phyloP scores from a whole-genome alignment of 1,140 invertebrate genomes.

The Drosophila ficusphila region DNA sequence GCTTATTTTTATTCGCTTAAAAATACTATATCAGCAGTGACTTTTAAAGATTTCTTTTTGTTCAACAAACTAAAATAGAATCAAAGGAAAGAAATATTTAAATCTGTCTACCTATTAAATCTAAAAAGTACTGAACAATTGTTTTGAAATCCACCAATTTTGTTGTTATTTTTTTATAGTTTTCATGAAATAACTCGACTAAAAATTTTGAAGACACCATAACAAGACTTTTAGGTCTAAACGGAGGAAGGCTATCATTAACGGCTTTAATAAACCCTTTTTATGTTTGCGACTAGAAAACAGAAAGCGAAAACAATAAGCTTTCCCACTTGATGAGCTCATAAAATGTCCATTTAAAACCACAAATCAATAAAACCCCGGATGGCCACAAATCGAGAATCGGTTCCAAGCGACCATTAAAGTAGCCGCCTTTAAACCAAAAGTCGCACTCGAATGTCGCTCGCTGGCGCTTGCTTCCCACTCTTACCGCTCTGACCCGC shows the following conservation, averaged over 20 bases:
- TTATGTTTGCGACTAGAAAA: background rate
- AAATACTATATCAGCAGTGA: background rate
- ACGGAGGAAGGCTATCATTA: no score
- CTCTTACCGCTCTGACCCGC: background rate
- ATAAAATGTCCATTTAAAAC: slow-evolving; percentile 8
- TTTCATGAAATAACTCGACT: no score
- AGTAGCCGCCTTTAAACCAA: slow-evolving; percentile 41
- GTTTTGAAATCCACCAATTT: no score
- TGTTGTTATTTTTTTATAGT: no score
- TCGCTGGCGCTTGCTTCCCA: slow-evolving; percentile 57
- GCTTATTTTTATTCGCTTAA: background rate
- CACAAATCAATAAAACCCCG: slow-evolving; percentile 20
- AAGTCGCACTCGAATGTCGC: slow-evolving; percentile 49
- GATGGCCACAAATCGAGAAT: slow-evolving; percentile 38
- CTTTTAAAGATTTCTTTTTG: background rate
- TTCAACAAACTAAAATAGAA: background rate
- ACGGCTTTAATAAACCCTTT: background rate
- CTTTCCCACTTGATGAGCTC: slow-evolving; percentile 21
- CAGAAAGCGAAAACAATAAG: no score
- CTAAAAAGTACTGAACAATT: no score
- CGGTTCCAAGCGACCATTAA: slow-evolving; percentile 19
- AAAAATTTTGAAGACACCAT: background rate
- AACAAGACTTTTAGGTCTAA: no score
- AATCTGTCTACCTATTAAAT: no score
- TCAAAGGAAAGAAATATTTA: no score